phyloP scores from a whole-genome alignment of 23 tunicate species.

The Oikopleura dioica region DNA sequence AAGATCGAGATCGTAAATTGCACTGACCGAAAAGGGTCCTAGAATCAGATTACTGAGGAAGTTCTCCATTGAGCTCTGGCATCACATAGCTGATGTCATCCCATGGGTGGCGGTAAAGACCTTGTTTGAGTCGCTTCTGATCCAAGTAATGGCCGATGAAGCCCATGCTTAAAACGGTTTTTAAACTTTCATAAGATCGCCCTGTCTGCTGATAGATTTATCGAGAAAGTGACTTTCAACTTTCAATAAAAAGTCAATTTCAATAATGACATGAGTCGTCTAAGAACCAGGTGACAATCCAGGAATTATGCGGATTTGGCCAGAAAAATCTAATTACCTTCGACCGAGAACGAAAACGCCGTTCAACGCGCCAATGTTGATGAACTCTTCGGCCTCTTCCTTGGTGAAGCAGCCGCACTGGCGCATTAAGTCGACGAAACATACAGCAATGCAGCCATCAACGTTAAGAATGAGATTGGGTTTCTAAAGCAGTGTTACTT shows the following conservation, averaged over 20 bases:
- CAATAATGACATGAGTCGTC: too few species aligned
- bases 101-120: slow-evolving; percentile 95
- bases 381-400: slow-evolving; percentile 79
- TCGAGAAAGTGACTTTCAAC: too few species aligned
- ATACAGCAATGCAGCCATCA: slow-evolving; percentile 90
- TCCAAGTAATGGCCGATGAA: slow-evolving; percentile 96
- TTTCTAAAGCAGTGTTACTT: too few species aligned
- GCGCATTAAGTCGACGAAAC: slow-evolving; percentile 66
- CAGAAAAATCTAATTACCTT: too few species aligned
- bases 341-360: slow-evolving; percentile 71
- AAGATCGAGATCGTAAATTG: too few species aligned
- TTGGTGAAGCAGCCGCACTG: slow-evolving; percentile 73
- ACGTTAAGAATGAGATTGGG: slow-evolving; percentile 84
- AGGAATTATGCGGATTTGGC: too few species aligned
- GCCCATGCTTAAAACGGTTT: slow-evolving; percentile 31
- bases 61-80: slow-evolving; percentile 23
- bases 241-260: too few species aligned
- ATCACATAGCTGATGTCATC: slow-evolving; percentile 92
- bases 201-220: too few species aligned
- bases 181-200: not conserved
- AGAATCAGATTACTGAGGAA: too few species aligned
- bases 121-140: slow-evolving; percentile 72
- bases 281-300: too few species aligned
- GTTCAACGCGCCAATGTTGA: slow-evolving; percentile 73
- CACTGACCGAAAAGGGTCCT: too few species aligned